Evolutionary conservation across 2,797 vertebrate genomes (phyloP).

Genomic region (Vireo griseus): DNA sequence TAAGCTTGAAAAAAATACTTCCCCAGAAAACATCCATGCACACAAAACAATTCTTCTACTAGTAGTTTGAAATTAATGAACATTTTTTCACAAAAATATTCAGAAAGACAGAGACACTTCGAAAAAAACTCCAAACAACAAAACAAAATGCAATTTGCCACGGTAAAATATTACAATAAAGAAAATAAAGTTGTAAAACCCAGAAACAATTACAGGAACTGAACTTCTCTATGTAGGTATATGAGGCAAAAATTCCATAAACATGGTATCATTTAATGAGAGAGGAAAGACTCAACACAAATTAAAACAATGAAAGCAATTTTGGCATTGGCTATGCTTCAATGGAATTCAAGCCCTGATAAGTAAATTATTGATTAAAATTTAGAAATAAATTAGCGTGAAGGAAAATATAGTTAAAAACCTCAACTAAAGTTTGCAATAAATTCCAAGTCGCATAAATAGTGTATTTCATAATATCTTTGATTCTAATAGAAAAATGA

Average conservation of each 20-base stretch:
- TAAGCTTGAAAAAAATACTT: not conserved
- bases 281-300: not conserved
- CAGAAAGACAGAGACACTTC: not conserved
- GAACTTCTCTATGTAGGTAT: not conserved
- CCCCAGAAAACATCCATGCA: fast-evolving
- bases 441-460: not conserved
- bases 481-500: not conserved
- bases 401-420: not conserved
- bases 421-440: not conserved
- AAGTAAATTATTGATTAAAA: not conserved
- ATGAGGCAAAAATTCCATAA: not conserved
- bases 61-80: not conserved
- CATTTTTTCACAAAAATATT: not conserved
- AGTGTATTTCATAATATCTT: not conserved
- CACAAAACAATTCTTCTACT: not conserved
- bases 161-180: not conserved
- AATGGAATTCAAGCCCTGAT: not conserved
- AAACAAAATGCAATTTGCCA: not conserved
- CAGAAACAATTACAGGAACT: not conserved
- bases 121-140: not conserved
- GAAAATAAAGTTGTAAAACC: not conserved
- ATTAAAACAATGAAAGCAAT: not conserved
- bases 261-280: not conserved
- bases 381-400: not conserved
- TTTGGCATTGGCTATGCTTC: not conserved